Base-by-base conservation (phyloP, 2,797 vertebrate species). In the Gallinago nigripennis region DNA sequence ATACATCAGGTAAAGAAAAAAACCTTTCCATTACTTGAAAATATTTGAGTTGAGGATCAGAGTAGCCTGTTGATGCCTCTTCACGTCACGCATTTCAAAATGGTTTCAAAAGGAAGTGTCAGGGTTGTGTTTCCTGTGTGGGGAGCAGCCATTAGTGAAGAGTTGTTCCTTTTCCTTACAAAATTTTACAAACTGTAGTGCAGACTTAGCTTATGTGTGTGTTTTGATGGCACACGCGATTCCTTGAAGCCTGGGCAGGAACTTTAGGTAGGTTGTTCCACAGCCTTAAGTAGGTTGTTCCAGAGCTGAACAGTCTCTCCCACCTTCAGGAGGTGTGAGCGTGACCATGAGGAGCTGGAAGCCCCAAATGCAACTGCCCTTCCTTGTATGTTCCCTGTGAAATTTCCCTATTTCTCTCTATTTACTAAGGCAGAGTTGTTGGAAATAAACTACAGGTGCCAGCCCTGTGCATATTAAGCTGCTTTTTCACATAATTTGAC, bases 211-310 rank as follows among this genome's bases (percentile, higher is more conserved):
- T 50, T n/a, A 8, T 6, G 8, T 31, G 6, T 11, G 4, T 19
- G 37, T n/a, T 80, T 14, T 9, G 30, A 2, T 31, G 48, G n/a
- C 30, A 37, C 4, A 4, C 10, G 23, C 6, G 0, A 5, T 53
- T 57, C 53, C 17, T 53, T 64, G 9, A 57, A 88, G 31, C 28
- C 30, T 18, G 1, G 23, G 30, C 20, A 51, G 30, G 61, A 39
- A 18, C 25, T n/a, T 77, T 8, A 58, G 53, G 12, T 4, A 60
- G 25, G n/a, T 39, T n/a, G 12, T 57, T 71, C n/a, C 11, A 28
- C 14, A 37, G 20, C 14, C 27, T 77, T 8, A 57, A 56, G 13
- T 4, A 58, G 24, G 31, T 39, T n/a, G 12, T 57, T 71, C 33
- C 11, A 28, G 12, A n/a, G 18, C 16, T 69, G 48, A 76, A n/a